Conservation (phyloP, 2,888 invertebrate genomes). For the Helicoverpa assulta region DNA sequence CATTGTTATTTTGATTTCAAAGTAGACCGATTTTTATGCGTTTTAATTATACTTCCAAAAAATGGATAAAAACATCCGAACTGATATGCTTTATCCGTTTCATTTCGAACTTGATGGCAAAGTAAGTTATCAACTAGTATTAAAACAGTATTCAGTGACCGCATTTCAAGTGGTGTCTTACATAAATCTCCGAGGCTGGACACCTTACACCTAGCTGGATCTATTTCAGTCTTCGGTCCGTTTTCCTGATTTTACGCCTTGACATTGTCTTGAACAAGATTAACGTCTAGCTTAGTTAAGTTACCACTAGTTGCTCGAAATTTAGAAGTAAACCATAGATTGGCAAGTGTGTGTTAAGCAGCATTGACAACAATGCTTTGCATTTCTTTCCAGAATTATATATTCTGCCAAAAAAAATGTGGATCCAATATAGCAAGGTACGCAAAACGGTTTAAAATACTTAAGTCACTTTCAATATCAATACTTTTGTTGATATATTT, state of each 20-base stretch:
- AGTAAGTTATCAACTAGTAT: slow-evolving; percentile 19
- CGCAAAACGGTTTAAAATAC: no score
- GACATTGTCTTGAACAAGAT: slow-evolving; percentile 9
- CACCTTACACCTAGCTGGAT: slow-evolving; percentile 15
- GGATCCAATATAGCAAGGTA: no score
- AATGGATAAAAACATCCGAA: no score
- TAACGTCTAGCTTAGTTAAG: background rate
- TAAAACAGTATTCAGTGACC: slow-evolving; percentile 35
- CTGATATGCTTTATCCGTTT: no score
- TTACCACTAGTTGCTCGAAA: background rate
- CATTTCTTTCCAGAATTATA: no score
- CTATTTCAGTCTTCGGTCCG: slow-evolving; percentile 16
- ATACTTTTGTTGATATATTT: no score
- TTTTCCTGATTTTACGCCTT: background rate
- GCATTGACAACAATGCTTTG: no score
- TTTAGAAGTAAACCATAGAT: background rate
- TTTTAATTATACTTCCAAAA: no score
- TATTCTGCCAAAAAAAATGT: no score
- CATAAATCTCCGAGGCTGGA: slow-evolving; percentile 31
- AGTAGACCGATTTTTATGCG: no score
- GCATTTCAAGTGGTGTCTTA: slow-evolving; percentile 15
- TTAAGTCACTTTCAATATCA: no score
- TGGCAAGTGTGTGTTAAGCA: background rate
- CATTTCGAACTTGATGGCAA: background rate
- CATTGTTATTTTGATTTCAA: background rate